Percentiles rank a stretch among this genome's conserved stretches.
Evolutionary conservation across 2,797 vertebrate species (phyloP).

Genomic region (Bryconaethiops microstoma): DNA sequence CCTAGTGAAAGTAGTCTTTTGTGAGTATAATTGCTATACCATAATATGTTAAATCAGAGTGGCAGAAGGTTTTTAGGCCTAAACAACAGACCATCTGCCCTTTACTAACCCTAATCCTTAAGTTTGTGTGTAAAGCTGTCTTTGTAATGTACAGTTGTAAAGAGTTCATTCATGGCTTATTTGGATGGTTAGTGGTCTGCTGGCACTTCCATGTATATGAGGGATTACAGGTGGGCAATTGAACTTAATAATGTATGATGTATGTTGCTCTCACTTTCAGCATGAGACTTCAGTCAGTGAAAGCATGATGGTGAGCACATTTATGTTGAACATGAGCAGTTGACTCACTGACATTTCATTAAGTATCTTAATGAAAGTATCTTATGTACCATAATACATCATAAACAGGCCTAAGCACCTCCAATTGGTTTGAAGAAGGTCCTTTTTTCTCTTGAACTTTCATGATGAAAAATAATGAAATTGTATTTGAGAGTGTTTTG

Average conservation of each 20-base stretch:
- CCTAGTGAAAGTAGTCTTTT: background rate
- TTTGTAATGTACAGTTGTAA: slow-evolving; percentile 2
- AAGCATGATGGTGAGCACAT: background rate
- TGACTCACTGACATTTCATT: slow-evolving; percentile 1
- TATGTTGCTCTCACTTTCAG: background rate
- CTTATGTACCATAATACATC: background rate
- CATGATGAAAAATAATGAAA: too few relatives aligned
- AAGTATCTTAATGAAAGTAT: background rate
- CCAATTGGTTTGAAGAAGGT: slow-evolving; percentile 7
- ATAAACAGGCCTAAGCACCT: slow-evolving; percentile 9
- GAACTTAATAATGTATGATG: background rate
- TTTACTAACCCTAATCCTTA: background rate
- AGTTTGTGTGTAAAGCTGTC: background rate
- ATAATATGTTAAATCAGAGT: background rate
- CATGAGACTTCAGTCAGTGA: background rate
- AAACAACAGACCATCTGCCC: background rate
- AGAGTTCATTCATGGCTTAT: slow-evolving; percentile 24
- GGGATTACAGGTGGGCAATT: background rate
- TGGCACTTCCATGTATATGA: slow-evolving; percentile 7
- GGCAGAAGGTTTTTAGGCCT: background rate
- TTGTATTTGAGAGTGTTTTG: background rate
- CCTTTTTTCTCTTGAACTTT: slow-evolving; percentile 4
- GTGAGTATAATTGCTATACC: background rate
- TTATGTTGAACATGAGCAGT: background rate
- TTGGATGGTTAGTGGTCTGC: slow-evolving; percentile 7